phyloP scores from a whole-genome alignment of 1,140 invertebrate species.

The Pseudomyrmex concolor region DNA sequence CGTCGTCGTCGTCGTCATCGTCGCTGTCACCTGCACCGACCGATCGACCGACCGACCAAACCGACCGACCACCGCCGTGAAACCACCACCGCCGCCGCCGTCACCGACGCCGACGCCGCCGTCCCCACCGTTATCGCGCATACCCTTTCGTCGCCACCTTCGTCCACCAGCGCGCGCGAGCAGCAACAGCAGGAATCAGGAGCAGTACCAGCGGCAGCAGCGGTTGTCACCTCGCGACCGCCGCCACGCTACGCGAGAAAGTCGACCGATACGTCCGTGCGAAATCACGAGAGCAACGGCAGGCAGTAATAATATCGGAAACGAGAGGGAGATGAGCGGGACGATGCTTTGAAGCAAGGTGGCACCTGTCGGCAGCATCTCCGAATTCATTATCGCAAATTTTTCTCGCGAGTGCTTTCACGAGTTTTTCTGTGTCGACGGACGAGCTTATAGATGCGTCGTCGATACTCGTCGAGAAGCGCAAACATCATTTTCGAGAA shows the following conservation, averaged over 20 bases:
- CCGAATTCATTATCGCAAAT: neutral
- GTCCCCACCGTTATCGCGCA: conserved; percentile 28
- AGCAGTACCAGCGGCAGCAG: conserved; percentile 53
- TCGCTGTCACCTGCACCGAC: conserved; percentile 57
- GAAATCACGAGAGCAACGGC: conserved; percentile 16
- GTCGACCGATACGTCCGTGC: conserved; percentile 20
- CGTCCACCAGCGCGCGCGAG: conserved; percentile 41
- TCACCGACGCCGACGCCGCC: conserved; percentile 37
- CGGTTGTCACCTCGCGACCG: conserved; percentile 56
- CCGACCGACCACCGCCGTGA: conserved; percentile 57
- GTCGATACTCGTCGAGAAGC: conserved; percentile 37
- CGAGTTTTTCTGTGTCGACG: conserved; percentile 32
- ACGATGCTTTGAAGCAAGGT: neutral
- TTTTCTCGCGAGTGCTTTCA: conserved; percentile 52
- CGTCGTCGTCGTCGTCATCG: neutral
- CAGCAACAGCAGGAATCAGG: conserved; percentile 60
- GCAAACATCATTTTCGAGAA: conserved; percentile 25
- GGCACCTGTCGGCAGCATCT: neutral
- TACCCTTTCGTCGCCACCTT: conserved; percentile 48
- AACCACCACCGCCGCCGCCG: conserved; percentile 53
- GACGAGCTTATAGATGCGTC: conserved; percentile 3
- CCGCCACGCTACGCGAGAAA: conserved; percentile 39
- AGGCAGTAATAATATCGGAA: neutral
- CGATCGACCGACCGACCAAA: conserved; percentile 66
- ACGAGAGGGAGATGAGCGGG: neutral